A percentile compares a stretch with the other conserved stretches of the same genome.
phyloP scores from a whole-genome alignment of 1,140 invertebrate genomes.

The Bombus consobrinus region DNA sequence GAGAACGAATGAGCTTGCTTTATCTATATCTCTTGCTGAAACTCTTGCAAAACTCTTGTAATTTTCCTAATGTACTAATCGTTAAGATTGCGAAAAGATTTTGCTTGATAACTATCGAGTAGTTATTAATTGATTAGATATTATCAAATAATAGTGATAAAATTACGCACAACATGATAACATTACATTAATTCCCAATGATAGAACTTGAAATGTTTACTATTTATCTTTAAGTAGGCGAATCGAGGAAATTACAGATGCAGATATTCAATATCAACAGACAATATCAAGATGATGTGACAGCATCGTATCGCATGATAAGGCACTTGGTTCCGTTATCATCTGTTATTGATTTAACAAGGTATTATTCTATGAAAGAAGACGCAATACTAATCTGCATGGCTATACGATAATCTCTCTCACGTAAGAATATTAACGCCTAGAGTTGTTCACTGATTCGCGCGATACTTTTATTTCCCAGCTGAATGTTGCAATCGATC shows the following conservation, averaged over 20 bases:
- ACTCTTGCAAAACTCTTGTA: not conserved
- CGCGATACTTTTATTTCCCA: not conserved
- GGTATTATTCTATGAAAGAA: slow-evolving; percentile 30
- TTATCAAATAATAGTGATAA: no score
- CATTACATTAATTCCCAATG: not conserved
- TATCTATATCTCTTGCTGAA: not conserved
- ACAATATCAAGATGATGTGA: not conserved
- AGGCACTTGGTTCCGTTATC: slow-evolving; percentile 41
- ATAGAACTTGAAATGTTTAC: not conserved
- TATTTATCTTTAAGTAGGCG: not conserved
- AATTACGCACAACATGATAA: not conserved
- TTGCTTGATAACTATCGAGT: no score
- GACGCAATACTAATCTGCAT: not conserved
- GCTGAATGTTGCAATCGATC: not conserved
- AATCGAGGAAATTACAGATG: not conserved
- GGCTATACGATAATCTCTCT: not conserved
- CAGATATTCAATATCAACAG: not conserved
- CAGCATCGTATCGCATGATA: slow-evolving; percentile 9
- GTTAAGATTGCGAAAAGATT: not conserved
- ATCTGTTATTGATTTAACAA: slow-evolving; percentile 65
- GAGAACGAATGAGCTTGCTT: not conserved
- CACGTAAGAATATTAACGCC: not conserved
- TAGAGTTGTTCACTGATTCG: not conserved
- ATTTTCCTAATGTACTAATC: not conserved
- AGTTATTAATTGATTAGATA: no score